phyloP scores from a whole-genome alignment of 1,140 invertebrate genomes.

The Cyphomyrmex costatus region DNA sequence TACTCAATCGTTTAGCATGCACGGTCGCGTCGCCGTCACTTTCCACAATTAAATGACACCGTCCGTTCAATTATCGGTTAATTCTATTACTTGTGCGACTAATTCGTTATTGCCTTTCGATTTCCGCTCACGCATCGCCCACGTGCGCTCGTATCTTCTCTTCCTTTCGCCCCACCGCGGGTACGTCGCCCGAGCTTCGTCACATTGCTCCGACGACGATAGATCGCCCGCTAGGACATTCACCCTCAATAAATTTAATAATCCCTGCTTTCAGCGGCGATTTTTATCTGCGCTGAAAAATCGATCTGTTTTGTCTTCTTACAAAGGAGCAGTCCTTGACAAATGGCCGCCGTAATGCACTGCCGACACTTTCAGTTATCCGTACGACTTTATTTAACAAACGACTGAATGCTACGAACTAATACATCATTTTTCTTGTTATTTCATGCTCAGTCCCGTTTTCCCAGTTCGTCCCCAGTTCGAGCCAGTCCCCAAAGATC shows the following conservation, averaged over 20 bases:
- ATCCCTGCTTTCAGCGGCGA: constrained; percentile 70
- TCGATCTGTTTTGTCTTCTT: constrained; percentile 52
- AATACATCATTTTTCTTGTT: constrained; percentile 33
- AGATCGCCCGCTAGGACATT: constrained; percentile 65
- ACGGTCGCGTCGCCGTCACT: neutral
- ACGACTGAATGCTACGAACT: constrained; percentile 19
- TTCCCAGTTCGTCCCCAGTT: neutral
- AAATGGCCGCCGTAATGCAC: constrained; percentile 61
- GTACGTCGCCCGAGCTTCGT: constrained; percentile 58
- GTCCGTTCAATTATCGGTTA: constrained; percentile 52
- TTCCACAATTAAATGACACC: constrained; percentile 56
- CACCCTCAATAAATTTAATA: constrained; percentile 70
- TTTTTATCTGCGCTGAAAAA: constrained; percentile 66
- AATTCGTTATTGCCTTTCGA: constrained; percentile 73
- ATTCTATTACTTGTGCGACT: constrained; percentile 63
- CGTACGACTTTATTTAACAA: constrained; percentile 33
- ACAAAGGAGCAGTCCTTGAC: constrained; percentile 62
- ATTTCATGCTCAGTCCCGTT: neutral
- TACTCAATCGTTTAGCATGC: constrained; percentile 2
- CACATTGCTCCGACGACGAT: constrained; percentile 53
- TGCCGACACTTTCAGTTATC: constrained; percentile 36
- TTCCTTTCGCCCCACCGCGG: constrained; percentile 43
- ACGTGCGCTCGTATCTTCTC: constrained; percentile 70
- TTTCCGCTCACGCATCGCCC: constrained; percentile 73
- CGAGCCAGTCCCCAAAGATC: neutral